Base-by-base conservation (phyloP, 1,140 invertebrate genomes). In the Philopotamus ludificatus region DNA sequence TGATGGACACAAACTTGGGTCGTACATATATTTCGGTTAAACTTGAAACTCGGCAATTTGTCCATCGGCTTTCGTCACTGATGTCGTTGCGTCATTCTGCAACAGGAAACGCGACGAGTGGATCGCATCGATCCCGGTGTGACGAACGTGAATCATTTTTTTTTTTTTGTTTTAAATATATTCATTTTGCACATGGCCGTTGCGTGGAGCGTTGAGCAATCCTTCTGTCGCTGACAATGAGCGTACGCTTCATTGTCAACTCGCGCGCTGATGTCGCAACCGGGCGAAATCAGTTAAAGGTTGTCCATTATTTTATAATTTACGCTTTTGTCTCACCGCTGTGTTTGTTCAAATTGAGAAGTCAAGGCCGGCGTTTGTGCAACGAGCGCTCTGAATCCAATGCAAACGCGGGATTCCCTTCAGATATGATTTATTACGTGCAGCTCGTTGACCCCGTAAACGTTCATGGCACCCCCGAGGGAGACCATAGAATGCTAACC, bases 1-100 rank as follows among this genome's bases (percentile, higher is more conserved):
- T 57, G 62, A 50, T 64, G 50, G 49, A 49, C 54, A 59, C 28
- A 34, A 34, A 34, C 28, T 34, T 34, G 28, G 28, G 28, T 34
- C 28, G 12, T 34, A 34, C 28, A 7, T 34, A 7, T 34, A 34
- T n/a, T n/a, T n/a, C n/a, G n/a, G n/a, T n/a, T n/a, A n/a, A n/a
- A n/a, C n/a, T n/a, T n/a, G n/a, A n/a, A n/a, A n/a, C n/a, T n/a
- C n/a, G n/a, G n/a, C n/a, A n/a, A n/a, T n/a, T n/a, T n/a, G n/a
- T n/a, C n/a, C n/a, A n/a, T n/a, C n/a, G n/a, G n/a, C n/a, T n/a
- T n/a, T n/a, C n/a, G n/a, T n/a, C n/a, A n/a, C n/a, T n/a, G n/a
- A n/a, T n/a, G n/a, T n/a, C n/a, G n/a, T n/a, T n/a, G n/a, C n/a
- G n/a, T n/a, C n/a, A n/a, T n/a, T n/a, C n/a, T n/a, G n/a, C n/a